These are phyloP conservation scores for Willisornis vidua DNA, from an alignment of 2,113 vertebrate genomes.

Conservation along the genomic window DNA sequence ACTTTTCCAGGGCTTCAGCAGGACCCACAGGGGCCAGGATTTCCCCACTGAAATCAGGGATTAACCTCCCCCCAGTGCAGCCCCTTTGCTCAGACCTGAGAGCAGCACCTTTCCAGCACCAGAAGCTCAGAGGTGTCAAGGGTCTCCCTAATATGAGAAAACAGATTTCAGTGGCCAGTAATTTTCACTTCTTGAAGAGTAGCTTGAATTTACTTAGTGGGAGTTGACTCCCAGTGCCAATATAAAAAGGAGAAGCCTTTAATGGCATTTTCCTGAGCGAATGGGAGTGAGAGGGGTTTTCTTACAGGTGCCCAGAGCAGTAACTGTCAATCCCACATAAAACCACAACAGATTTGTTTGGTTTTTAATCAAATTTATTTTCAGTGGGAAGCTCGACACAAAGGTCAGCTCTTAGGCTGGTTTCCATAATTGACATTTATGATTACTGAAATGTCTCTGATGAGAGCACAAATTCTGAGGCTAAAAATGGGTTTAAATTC, in stretches of 20 bases:
- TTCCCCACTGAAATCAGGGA: not conserved
- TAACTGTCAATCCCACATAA: not conserved
- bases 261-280: not conserved
- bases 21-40: not conserved
- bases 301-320: not conserved
- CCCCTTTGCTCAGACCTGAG: not conserved
- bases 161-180: not conserved
- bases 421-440: conserved; percentile 31
- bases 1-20: not conserved
- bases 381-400: not conserved
- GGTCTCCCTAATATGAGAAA: not conserved
- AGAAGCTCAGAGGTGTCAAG: not conserved
- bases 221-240: not conserved
- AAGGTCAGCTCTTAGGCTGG: conserved; percentile 33
- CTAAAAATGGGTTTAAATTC: not conserved
- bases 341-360: not conserved
- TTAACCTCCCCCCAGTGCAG: not conserved
- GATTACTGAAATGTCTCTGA: not conserved
- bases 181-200: not conserved
- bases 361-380: not conserved
- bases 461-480: not conserved
- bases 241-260: not conserved
- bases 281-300: not conserved
- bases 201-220: not conserved
- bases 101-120: not conserved